A percentile compares a stretch with the other conserved stretches of the same genome.
phyloP scores from a whole-genome alignment of 2,888 invertebrate species.

The Tetragonula carbonaria region DNA sequence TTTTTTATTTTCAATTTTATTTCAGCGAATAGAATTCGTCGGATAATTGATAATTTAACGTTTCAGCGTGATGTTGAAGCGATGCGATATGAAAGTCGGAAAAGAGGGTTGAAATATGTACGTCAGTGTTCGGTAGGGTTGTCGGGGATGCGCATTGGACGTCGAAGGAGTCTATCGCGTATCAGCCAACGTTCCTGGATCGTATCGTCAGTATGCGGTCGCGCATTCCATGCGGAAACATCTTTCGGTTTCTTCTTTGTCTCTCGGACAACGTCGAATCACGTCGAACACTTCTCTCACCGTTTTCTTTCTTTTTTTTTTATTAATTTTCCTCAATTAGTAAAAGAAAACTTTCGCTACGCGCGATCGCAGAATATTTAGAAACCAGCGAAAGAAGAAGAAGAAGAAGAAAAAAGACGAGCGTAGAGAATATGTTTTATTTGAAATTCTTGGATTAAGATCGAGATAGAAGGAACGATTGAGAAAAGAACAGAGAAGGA shows the following conservation, averaged over 20 bases:
- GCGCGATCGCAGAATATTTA: not conserved
- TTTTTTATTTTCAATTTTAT: not conserved
- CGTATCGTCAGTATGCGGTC: slow-evolving; percentile 74
- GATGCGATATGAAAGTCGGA: not conserved
- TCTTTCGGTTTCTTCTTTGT: slow-evolving; percentile 55
- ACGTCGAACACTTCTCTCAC: not conserved
- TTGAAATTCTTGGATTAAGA: not conserved
- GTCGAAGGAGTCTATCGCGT: slow-evolving; percentile 47
- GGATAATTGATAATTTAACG: not conserved
- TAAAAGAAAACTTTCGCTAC: not conserved
- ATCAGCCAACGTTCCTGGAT: slow-evolving; percentile 54
- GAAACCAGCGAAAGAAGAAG: too few species aligned
- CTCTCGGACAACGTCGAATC: slow-evolving; percentile 1
- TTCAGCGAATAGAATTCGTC: not conserved
- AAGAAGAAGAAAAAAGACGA: too few species aligned
- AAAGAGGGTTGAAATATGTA: slow-evolving; percentile 49
- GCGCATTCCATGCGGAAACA: slow-evolving; percentile 76
- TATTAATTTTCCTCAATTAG: not conserved
- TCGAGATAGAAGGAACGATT: not conserved
- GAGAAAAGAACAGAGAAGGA: not conserved
- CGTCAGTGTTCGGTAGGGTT: slow-evolving; percentile 51
- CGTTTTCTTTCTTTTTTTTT: not conserved
- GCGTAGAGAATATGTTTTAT: not conserved
- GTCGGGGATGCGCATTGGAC: slow-evolving; percentile 66
- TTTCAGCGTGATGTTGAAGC: not conserved